These are phyloP conservation scores for Melipona quadrifasciata DNA, from an alignment of 1,140 invertebrate genomes.

Conservation along the genomic window DNA sequence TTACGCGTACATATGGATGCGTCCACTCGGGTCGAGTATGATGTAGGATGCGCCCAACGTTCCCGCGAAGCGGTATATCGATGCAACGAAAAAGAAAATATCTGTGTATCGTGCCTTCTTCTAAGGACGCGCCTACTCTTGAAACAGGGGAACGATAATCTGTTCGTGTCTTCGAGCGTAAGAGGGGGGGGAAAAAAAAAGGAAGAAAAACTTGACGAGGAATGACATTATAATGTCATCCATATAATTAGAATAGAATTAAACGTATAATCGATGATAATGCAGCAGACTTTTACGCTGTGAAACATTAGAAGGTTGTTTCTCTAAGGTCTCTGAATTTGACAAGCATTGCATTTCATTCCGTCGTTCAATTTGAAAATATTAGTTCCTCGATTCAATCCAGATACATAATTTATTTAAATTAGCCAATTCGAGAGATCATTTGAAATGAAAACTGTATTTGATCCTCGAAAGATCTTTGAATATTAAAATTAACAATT, in stretches of 20 bases:
- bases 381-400: no score
- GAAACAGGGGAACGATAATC: constrained; percentile 48
- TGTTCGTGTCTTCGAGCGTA: background rate
- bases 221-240: constrained; percentile 61
- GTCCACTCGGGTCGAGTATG: constrained; percentile 28
- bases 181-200: background rate
- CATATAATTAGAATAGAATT: constrained; percentile 53
- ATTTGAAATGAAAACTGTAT: no score
- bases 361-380: no score
- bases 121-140: constrained; percentile 52
- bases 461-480: no score
- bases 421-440: no score
- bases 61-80: constrained; percentile 9
- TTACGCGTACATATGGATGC: constrained; percentile 66
- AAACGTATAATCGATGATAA: constrained; percentile 7
- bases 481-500: no score
- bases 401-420: no score
- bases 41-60: constrained; percentile 37
- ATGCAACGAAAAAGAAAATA: constrained; percentile 6
- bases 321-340: no score
- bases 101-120: constrained; percentile 41
- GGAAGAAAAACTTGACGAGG: constrained; percentile 20
- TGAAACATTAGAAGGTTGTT: background rate
- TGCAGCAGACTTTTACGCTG: background rate
- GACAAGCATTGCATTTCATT: no score